Conservation (phyloP, 2,888 invertebrate genomes). For the Imbricaverruca yamaguchii region DNA sequence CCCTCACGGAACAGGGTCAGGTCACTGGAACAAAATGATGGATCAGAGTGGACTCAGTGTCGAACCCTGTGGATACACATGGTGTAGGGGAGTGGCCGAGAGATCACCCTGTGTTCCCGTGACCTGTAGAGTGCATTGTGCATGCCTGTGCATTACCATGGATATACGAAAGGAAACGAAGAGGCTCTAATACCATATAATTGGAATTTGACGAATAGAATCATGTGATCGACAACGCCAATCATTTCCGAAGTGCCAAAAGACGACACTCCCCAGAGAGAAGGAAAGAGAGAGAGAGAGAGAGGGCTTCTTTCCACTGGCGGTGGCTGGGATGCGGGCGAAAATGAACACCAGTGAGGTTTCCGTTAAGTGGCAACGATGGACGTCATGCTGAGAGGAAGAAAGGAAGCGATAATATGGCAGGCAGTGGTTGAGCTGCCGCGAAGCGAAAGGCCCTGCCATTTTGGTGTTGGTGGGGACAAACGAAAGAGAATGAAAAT, state of each 20-base stretch:
- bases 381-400: not conserved
- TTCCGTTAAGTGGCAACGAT: not conserved
- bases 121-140: not conserved
- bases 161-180: not conserved
- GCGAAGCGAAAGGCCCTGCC: not conserved
- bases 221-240: not conserved
- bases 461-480: not conserved
- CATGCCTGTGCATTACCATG: not conserved
- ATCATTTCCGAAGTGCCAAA: not conserved
- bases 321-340: not conserved
- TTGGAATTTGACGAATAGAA: not conserved
- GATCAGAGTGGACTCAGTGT: not conserved
- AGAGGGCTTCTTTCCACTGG: not conserved
- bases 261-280: not conserved
- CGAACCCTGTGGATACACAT: not conserved
- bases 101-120: not conserved
- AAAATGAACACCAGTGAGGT: not conserved
- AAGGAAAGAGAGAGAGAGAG: too few species aligned
- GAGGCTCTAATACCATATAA: not conserved
- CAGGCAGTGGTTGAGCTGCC: not conserved
- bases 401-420: not conserved
- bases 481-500: not conserved
- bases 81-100: not conserved
- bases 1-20: not conserved
- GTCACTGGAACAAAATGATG: not conserved